Evolutionary conservation across 2,888 invertebrate genomes (phyloP), one percentile per base, ranked within the genome.

Genomic region (Caradrina kadenii): DNA sequence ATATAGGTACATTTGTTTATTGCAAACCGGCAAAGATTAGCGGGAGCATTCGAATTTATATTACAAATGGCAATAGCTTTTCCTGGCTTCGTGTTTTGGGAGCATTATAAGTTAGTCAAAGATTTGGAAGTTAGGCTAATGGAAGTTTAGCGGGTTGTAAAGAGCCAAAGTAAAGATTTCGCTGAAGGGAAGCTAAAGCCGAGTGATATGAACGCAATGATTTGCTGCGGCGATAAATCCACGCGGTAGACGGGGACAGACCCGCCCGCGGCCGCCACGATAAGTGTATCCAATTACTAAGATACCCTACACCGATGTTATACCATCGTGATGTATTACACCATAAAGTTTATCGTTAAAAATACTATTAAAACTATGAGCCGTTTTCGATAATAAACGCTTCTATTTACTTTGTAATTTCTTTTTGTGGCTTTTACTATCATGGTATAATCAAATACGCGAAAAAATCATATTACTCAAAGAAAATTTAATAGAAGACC

Each of bases 211-310:
- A 91, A 89, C 88, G 89, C 89, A 92, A 92, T 94, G 93, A 93
- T 94, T 93, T 93, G 93, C 92, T 81, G 88, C 86, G 81, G 88
- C 91, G 88, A 93, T 94, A 94, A 94, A 93, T 93, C 88, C 88
- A 85, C 76, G 84, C 82, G 84, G 85, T 83, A 85, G 91, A 91
- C 90, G 90, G 91, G 89, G 90, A 90, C 92, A 89, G 90, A 89
- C 89, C 87, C 88, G 93, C 93, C 93, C 88, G 90, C 88, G 93
- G 94, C 93, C 84, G 87, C 88, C 90, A 88, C 90, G 91, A 90
- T 93, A 93, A 93, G 92, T 93, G 93, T 93, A 93, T 93, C 94
- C 94, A 94, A 94, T 94, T 94, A 94, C 85, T 83, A 89, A 86
- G 90, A 92, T 91, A 90, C 91, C 88, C 86, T 88, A 91, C 88